Base-by-base conservation (phyloP, 2,113 vertebrate genomes). In the Hydropotes inermis region DNA sequence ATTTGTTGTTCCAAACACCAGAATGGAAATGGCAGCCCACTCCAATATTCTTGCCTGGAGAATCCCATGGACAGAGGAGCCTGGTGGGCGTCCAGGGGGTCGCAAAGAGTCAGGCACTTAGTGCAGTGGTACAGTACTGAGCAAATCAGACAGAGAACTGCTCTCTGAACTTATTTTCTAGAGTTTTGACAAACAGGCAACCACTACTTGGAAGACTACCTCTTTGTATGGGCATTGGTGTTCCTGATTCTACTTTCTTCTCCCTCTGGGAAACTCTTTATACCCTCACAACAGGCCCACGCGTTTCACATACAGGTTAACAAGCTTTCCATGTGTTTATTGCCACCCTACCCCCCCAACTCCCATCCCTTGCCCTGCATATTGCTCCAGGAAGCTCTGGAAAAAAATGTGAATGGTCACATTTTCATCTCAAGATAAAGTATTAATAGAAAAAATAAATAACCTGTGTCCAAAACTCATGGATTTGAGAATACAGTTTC, bases 401-500 rank as follows among this genome's bases (percentile, higher is more conserved):
- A 30, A 55, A 78, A 82, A 87, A 87, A 88, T 36, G 21, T 25
- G 64, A 94, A 43, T 54, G 57, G 39, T 27, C 28, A 43, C 21
- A 55, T 36, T 87, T 91, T 93, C 55, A 84, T 81, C 83, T 91
- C 57, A 61, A 87, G 83, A 92, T 64, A 58, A 92, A 50, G 30
- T 83, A 64, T 55, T 54, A 93, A 94, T 50, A 76, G 91, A 21
- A 87, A 78, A 86, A 82, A 50, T 50, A 50, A 78, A 54, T 87
- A 33, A 39, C 5, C 47, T 81, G 36, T 78, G 47, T 79, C 83
- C 27, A 70, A 97, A 90, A 96, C 3, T 78, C 84, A 86, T 67
- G 70, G 55, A 58, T 47, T 83, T 91, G 58, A 95, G 47, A 97
- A 95, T 74, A n/a, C 92, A 57, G 93, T 96, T 95, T 97, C 95